These are phyloP conservation scores for Lepisosteus oculatus DNA, from an alignment of 2,113 vertebrate genomes.

Conservation along the genomic window DNA sequence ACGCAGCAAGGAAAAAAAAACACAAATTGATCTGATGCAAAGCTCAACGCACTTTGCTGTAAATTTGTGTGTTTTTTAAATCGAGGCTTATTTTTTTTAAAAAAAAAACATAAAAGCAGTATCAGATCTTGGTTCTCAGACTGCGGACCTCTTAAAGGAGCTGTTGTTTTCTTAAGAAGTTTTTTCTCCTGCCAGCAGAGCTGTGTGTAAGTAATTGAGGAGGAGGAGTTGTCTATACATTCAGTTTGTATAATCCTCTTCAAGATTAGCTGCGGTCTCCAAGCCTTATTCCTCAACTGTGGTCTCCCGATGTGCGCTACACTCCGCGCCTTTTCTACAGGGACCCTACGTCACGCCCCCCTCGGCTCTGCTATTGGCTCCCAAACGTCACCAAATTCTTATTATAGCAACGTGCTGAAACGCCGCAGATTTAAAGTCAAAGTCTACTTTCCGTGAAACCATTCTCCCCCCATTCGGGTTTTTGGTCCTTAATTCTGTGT, in stretches of 20 bases:
- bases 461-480: background rate
- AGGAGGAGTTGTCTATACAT: slow-evolving; percentile 69
- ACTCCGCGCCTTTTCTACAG: slow-evolving; percentile 94
- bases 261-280: slow-evolving; percentile 51
- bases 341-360: slow-evolving; percentile 86
- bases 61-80: background rate
- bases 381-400: slow-evolving; percentile 54
- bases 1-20: slow-evolving; percentile 32
- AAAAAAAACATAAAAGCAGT: slow-evolving; percentile 18
- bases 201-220: slow-evolving; percentile 62
- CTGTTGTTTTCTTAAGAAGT: slow-evolving; percentile 41
- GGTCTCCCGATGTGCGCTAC: slow-evolving; percentile 73
- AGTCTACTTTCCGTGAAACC: slow-evolving; percentile 18
- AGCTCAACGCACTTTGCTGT: slow-evolving; percentile 2
- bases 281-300: slow-evolving; percentile 65
- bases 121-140: slow-evolving; percentile 25
- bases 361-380: slow-evolving; percentile 79
- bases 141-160: slow-evolving; percentile 33
- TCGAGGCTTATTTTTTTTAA: slow-evolving; percentile 10
- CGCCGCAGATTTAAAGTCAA: slow-evolving; percentile 13
- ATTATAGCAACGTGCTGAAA: slow-evolving; percentile 45
- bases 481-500: too few relatives aligned
- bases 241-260: slow-evolving; percentile 72
- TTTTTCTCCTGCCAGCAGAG: slow-evolving; percentile 50
- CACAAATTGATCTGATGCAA: slow-evolving; percentile 25